Evolutionary conservation across 1,140 invertebrate species (phyloP).

Genomic region (Delia radicum): DNA sequence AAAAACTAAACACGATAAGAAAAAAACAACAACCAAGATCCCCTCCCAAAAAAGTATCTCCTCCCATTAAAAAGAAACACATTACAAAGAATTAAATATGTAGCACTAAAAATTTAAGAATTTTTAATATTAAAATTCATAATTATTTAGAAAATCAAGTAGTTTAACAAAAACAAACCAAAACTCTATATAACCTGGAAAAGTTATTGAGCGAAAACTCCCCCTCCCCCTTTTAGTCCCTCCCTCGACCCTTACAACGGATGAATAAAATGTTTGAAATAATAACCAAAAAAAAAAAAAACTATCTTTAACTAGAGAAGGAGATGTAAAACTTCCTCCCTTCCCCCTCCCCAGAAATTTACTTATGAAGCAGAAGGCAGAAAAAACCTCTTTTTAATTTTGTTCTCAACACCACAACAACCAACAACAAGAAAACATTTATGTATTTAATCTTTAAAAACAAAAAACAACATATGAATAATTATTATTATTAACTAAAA

Average conservation of each 20-base stretch:
- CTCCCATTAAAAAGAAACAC: constrained; percentile 27
- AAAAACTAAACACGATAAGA: constrained; percentile 35
- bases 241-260: neutral
- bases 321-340: no score
- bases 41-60: neutral
- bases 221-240: neutral
- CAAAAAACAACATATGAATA: constrained; percentile 16
- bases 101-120: neutral
- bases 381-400: constrained; percentile 26
- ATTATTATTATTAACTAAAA: constrained; percentile 26
- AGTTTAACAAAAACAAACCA: neutral
- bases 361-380: constrained; percentile 30
- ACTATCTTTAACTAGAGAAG: no score
- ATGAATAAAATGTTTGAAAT: neutral
- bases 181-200: no score
- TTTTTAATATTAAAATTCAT: constrained; percentile 16
- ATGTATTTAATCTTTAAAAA: constrained; percentile 24
- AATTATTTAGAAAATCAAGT: constrained; percentile 13
- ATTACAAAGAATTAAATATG: constrained; percentile 34
- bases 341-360: neutral
- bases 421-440: constrained; percentile 18
- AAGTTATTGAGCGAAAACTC: neutral
- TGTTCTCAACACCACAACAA: constrained; percentile 19
- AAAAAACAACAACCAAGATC: neutral
- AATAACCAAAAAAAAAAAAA: neutral